These are phyloP conservation scores for Calliscelio sp. DNA, from an alignment of 2,888 invertebrate genomes.

Conservation along the genomic window DNA sequence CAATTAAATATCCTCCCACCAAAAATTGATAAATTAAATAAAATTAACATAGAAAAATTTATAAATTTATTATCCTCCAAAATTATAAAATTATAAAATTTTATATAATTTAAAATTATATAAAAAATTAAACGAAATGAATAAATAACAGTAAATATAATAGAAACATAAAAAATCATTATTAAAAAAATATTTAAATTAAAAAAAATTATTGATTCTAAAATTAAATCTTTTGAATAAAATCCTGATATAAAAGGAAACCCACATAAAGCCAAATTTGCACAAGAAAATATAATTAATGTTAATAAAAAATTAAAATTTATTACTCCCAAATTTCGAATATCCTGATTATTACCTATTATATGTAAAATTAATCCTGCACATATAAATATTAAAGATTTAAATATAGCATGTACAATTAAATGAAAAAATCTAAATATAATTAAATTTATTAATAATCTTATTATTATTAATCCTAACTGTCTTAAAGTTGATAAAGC, in stretches of 20 bases:
- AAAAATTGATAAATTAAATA: conserved; percentile 71
- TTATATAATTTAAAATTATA: conserved; percentile 56
- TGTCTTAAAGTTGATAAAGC: conserved; percentile 92
- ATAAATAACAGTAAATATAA: conserved; percentile 78
- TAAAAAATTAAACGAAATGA: conserved; percentile 77
- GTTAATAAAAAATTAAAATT: conserved; percentile 85
- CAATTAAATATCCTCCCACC: conserved; percentile 68
- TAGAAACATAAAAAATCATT: conserved; percentile 74
- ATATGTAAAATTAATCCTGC: conserved; percentile 90
- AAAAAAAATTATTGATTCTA: conserved; percentile 83
- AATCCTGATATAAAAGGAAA: conserved; percentile 89
- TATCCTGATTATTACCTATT: conserved; percentile 89
- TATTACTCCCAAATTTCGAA: conserved; percentile 88
- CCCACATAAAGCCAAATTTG: conserved; percentile 89
- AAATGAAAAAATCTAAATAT: conserved; percentile 91
- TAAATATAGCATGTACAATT: conserved; percentile 91
- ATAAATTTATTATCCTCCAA: conserved; percentile 64
- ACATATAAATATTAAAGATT: conserved; percentile 91
- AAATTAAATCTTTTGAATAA: conserved; percentile 86
- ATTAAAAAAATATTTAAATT: conserved; percentile 73
- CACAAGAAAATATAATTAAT: conserved; percentile 87
- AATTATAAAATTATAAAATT: conserved; percentile 45
- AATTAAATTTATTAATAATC: conserved; percentile 87
- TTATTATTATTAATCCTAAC: conserved; percentile 90
- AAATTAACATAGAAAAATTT: conserved; percentile 74